phyloP scores from a whole-genome alignment of 2,888 invertebrate species.

The Herminia tarsipennalis region DNA sequence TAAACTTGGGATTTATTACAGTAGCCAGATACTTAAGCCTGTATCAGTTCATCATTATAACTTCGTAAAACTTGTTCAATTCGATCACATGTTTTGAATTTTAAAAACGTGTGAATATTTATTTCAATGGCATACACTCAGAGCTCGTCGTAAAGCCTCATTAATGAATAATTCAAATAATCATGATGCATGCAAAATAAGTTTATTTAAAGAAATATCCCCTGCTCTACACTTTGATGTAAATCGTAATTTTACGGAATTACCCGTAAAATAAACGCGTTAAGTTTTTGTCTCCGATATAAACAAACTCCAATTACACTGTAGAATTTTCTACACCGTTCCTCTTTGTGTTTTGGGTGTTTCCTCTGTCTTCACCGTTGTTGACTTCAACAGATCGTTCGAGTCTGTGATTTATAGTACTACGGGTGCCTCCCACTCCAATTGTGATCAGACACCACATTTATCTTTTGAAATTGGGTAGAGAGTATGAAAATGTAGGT shows the following conservation, averaged over 20 bases:
- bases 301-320: conserved; percentile 18
- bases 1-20: conserved; percentile 17
- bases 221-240: conserved; percentile 3
- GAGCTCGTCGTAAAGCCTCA: conserved; percentile 9
- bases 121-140: conserved; percentile 17
- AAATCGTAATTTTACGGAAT: conserved; percentile 11
- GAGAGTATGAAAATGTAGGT: conserved; percentile 48
- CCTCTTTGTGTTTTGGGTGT: conserved; percentile 10
- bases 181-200: conserved; percentile 22
- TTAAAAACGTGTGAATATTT: conserved; percentile 30
- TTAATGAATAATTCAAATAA: conserved; percentile 27
- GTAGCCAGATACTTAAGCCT: neutral
- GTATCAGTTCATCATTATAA: conserved; percentile 13
- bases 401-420: conserved; percentile 36
- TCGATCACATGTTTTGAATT: conserved; percentile 10
- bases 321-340: conserved; percentile 15
- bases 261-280: conserved; percentile 10
- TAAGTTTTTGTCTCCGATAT: conserved; percentile 11
- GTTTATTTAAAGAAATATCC: conserved; percentile 10
- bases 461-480: conserved; percentile 52
- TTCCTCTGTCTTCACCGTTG: conserved; percentile 11
- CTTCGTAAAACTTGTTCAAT: conserved; percentile 19
- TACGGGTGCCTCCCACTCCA: conserved; percentile 27
- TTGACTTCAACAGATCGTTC: conserved; percentile 33
- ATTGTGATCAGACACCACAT: conserved; percentile 41